Evolutionary conservation across 2,797 vertebrate species (phyloP), one percentile per base, ranked within the genome.

Genomic region (Pipistrellus pygmaeus): DNA sequence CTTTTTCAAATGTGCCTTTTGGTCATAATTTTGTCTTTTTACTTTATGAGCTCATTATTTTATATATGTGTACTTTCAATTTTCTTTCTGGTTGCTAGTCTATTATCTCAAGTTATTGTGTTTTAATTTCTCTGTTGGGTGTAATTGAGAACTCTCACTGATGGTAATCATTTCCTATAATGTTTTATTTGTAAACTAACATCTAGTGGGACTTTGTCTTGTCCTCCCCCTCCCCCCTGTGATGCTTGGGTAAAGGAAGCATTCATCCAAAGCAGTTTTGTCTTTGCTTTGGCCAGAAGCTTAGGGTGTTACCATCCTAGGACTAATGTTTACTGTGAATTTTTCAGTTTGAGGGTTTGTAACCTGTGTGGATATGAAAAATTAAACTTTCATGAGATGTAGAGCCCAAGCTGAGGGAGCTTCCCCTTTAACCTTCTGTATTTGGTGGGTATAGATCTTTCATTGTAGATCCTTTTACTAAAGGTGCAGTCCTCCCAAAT

Each of bases 181-280:
- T 62, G 35, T 69, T 69, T 69, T 85, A 10, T 69, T 69, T 85
- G 10, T 73, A 68, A 85, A 68, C 66, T 13, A 2, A 57, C 32
- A 25, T 30, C 32, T 76, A 46, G 14, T 57, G n/a, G 25, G 30
- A 72, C 8, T 48, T 76, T 41, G 4, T 71, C 18, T 77, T 86
- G 1, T 69, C 30, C 18, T 64, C 1, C 8, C 15, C 10, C 41
- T 7, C 8, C 5, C 5, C 44, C 4, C 15, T 15, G 0, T 57
- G 72, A 55, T 69, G 66, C 38, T 41, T 86, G 44, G 20, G 14
- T 76, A 20, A 76, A 81, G 14, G 38, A 48, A 88, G 13, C 44
- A 62, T 88, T 75, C 32, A 20, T 88, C n/a, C 27, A 55, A 81
- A 75, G 60, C 44, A 72, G 17, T 92, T 85, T 91, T 60, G 66